Evolutionary conservation across 2,888 invertebrate species (phyloP), one percentile per base, ranked within the genome.

Genomic region (Monochamus alternatus): DNA sequence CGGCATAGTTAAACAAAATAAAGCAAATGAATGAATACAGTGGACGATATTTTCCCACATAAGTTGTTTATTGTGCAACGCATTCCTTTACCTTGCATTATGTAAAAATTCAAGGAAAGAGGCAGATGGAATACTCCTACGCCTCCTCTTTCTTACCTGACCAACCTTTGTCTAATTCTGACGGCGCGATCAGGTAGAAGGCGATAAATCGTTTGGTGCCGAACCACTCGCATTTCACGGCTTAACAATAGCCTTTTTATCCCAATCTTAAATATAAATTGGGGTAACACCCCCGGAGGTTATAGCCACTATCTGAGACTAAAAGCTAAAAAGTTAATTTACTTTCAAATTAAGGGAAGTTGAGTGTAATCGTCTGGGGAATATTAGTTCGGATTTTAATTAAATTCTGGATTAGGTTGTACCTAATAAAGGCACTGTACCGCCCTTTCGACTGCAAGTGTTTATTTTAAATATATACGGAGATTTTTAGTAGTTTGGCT

Each of bases 221-320:
- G 68, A 68, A 68, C 43, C 44, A 44, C 43, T 59, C 58, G 12
- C 22, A 67, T 63, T 74, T 67, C 73, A 74, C 55, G 62, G 67
- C 52, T 51, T 62, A 60, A 73, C 58, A 67, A 66, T 51, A 58
- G 43, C 52, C 52, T 68, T 60, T 67, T 62, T 74, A 62, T 62
- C 63, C 73, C 62, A 47, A 74, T 67, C 73, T 68, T 66, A 66
- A 66, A 65, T 66, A 73, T 66, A 73, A 73, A 73, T 73, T 73
- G 44, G 67, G 60, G 67, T 62, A 74, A 74, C 73, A 74, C 67
- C 73, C 62, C n/a, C 31, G n/a, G 62, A 55, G 38, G 44, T 22
- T 38, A 22, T 68, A 68, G 58, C 59, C 14, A 58, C 58, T 30
- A 58, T 8, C 44, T 59, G 38, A 43, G 59, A 58, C 68, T 68